Evolutionary conservation across 2,888 invertebrate species (phyloP).

Genomic region (Xanthostigma xanthostigma): DNA sequence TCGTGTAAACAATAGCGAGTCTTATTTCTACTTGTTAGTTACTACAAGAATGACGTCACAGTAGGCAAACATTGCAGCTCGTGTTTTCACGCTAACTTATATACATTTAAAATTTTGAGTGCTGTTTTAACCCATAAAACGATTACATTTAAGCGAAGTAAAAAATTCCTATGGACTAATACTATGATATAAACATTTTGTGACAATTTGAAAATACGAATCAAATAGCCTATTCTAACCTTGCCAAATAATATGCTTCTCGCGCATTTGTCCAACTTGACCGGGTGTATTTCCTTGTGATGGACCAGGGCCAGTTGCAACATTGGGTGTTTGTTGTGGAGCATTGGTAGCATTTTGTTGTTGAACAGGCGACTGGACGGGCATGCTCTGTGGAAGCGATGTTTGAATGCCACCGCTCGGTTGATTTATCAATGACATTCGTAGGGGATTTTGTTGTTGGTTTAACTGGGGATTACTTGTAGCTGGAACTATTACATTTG

Average conservation of each 20-base stretch:
- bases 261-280: constrained; percentile 28
- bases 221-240: too few species aligned
- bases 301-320: constrained; percentile 17
- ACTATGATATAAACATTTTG: too few species aligned
- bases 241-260: constrained; percentile 40
- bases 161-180: too few species aligned
- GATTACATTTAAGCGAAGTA: too few species aligned
- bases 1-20: too few species aligned
- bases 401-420: constrained; percentile 24
- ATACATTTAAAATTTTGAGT: too few species aligned
- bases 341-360: neutral
- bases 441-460: constrained; percentile 12
- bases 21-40: too few species aligned
- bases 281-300: constrained; percentile 19
- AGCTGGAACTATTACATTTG: constrained; percentile 26
- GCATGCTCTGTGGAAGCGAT: constrained; percentile 16
- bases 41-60: too few species aligned
- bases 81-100: too few species aligned
- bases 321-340: constrained; percentile 8
- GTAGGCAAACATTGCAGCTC: too few species aligned
- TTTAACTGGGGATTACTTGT: constrained; percentile 22
- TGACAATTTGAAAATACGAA: too few species aligned
- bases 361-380: neutral
- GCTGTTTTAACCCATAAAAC: too few species aligned
- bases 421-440: constrained; percentile 10